phyloP scores from a whole-genome alignment of 2,888 invertebrate genomes.

The Leptopilina myrica region DNA sequence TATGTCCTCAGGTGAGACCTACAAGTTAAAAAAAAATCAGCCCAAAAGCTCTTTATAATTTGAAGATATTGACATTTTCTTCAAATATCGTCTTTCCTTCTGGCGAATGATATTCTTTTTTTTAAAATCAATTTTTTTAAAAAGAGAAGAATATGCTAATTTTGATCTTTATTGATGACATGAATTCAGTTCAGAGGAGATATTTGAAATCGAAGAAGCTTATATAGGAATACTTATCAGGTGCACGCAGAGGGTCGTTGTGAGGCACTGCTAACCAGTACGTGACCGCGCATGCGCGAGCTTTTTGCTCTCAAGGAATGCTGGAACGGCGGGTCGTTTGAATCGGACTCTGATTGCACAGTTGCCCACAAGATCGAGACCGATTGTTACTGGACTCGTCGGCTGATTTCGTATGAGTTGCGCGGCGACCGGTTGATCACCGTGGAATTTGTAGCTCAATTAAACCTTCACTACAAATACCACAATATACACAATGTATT shows the following conservation, averaged over 20 bases:
- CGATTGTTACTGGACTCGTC: slow-evolving; percentile 68
- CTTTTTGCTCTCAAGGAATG: slow-evolving; percentile 73
- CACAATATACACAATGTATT: background rate
- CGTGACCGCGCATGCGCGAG: slow-evolving; percentile 71
- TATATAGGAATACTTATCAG: slow-evolving; percentile 67
- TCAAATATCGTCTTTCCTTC: too few relatives aligned
- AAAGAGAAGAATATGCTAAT: too few relatives aligned
- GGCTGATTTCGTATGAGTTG: slow-evolving; percentile 73
- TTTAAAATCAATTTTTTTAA: too few relatives aligned
- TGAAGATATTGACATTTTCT: too few relatives aligned
- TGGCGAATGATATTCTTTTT: too few relatives aligned
- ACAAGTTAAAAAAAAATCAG: too few relatives aligned
- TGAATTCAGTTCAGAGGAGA: background rate
- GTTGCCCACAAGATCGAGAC: slow-evolving; percentile 59
- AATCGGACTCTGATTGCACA: slow-evolving; percentile 71
- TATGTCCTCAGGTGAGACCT: too few relatives aligned
- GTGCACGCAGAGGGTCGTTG: slow-evolving; percentile 52
- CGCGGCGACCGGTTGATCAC: slow-evolving; percentile 73
- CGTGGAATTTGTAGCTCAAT: slow-evolving; percentile 76
- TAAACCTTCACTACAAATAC: slow-evolving; percentile 59
- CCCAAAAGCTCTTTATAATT: too few relatives aligned
- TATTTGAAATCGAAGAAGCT: slow-evolving; percentile 49
- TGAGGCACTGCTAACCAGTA: slow-evolving; percentile 58
- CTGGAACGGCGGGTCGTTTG: slow-evolving; percentile 74
- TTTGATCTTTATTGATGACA: too few relatives aligned